Evolutionary conservation across 2,888 invertebrate species (phyloP).

Genomic region (Hypselothyrea guttata): DNA sequence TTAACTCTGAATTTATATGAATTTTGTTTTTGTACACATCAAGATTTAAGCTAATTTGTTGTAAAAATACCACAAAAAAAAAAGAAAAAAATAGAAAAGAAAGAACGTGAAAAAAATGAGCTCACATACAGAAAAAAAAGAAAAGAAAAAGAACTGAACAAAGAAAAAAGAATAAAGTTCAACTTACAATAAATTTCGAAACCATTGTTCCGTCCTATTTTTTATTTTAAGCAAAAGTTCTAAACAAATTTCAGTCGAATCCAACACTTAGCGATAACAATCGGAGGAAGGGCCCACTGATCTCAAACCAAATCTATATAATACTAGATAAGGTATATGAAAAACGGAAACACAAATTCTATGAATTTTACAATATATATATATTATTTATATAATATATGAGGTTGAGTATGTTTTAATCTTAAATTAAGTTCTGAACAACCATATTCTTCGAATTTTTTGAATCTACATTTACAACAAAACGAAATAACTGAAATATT

Average conservation of each 20-base stretch:
- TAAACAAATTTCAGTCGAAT: slow-evolving; percentile 57
- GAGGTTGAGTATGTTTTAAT: too few species aligned
- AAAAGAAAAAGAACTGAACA: slow-evolving; percentile 41
- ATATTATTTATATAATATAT: too few species aligned
- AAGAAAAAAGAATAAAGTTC: slow-evolving; percentile 30
- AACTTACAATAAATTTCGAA: slow-evolving; percentile 62
- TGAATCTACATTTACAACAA: too few species aligned
- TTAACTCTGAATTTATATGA: slow-evolving; percentile 36
- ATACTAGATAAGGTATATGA: neutral
- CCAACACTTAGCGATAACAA: slow-evolving; percentile 30
- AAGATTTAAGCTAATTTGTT: slow-evolving; percentile 29
- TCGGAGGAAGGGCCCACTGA: slow-evolving; percentile 43
- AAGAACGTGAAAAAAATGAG: slow-evolving; percentile 34
- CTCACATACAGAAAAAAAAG: slow-evolving; percentile 56
- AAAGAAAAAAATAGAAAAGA: slow-evolving; percentile 27
- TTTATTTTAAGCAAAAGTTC: slow-evolving; percentile 66
- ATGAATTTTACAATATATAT: neutral
- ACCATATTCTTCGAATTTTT: too few species aligned
- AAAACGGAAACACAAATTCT: neutral
- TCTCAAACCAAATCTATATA: slow-evolving; percentile 10
- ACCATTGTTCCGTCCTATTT: slow-evolving; percentile 62
- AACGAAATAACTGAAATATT: too few species aligned
- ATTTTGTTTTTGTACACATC: slow-evolving; percentile 49
- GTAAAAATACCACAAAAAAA: slow-evolving; percentile 23
- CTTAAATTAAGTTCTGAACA: too few species aligned